Evolutionary conservation across 2,113 vertebrate genomes (phyloP), one percentile per base, ranked within the genome.

Genomic region (Prionailurus viverrinus): DNA sequence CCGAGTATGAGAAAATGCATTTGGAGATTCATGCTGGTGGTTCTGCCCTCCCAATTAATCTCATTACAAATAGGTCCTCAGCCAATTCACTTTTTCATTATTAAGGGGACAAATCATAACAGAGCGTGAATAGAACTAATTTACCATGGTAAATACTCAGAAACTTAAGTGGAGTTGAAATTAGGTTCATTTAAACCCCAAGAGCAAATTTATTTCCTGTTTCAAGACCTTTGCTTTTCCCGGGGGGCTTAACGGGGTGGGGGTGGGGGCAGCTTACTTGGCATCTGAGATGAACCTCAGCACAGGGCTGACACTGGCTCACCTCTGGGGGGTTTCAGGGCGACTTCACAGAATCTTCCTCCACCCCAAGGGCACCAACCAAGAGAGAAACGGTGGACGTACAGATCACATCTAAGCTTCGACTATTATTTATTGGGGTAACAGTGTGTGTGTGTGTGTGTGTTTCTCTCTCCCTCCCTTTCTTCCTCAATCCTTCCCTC

Each of bases 81-180:
- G 89, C 33, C 74, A 83, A 68, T 90, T 87, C 53, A 63, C 23
- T 53, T 68, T 87, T 79, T 51, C 84, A 83, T 94, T 66, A 71
- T 79, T 65, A 79, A 81, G 85, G 91, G 53, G 92, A 71, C 31
- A 71, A 29, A 89, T 91, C 39, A 74, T 85, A 86, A 61, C 45
- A 27, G 33, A 84, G 48, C 19, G 0, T 85, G 58, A 96, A 74
- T 63, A 48, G 86, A 95, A 84, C 55, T 89, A 81, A 97, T 90
- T 88, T 39, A 88, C 89, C 55, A 51, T 65, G 48, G 29, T 13
- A 91, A 76, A 79, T 71, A 48, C 93, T 80, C 88, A 13, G 68
- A 83, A 63, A 90, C 9, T 45, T 25, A 63, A 36, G n/a, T 51
- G 27, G 29, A 69, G 58, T 65, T 73, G 45, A 87, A 90, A 91